Percentiles rank a stretch among this genome's conserved stretches.
Evolutionary conservation across 1,140 invertebrate species (phyloP).

Genomic region (Campoletis sonorensis): DNA sequence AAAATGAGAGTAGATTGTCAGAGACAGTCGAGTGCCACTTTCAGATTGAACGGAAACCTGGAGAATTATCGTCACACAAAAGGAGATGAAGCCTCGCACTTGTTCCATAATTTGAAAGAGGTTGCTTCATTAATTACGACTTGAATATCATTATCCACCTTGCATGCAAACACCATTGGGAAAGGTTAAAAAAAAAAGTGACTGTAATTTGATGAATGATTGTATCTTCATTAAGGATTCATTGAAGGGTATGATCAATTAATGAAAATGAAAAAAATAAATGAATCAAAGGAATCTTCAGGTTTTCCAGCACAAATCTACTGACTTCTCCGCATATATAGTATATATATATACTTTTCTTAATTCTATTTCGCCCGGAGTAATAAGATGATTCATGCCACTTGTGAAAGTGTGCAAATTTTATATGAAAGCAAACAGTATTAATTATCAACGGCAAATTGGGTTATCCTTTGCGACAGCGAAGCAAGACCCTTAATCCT

Average conservation of each 20-base stretch:
- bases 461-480: background rate
- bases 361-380: background rate
- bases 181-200: background rate
- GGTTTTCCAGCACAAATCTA: background rate
- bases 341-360: background rate
- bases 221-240: too few species aligned
- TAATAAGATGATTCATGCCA: background rate
- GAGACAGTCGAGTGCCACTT: background rate
- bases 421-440: conserved; percentile 10
- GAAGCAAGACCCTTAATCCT: background rate
- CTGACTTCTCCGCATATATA: background rate
- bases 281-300: too few species aligned
- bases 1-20: background rate
- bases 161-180: background rate
- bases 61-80: background rate
- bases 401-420: background rate
- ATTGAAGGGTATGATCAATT: too few species aligned
- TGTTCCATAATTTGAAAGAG: background rate
- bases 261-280: too few species aligned
- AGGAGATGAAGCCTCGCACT: background rate
- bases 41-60: background rate
- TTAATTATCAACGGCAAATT: conserved; percentile 1
- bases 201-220: too few species aligned
- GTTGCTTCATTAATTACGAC: background rate
- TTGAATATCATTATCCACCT: background rate